A percentile compares a stretch with the other conserved stretches of the same genome.
Evolutionary conservation across 2,888 invertebrate species (phyloP).

Genomic region (Schizotus pectinicornis): DNA sequence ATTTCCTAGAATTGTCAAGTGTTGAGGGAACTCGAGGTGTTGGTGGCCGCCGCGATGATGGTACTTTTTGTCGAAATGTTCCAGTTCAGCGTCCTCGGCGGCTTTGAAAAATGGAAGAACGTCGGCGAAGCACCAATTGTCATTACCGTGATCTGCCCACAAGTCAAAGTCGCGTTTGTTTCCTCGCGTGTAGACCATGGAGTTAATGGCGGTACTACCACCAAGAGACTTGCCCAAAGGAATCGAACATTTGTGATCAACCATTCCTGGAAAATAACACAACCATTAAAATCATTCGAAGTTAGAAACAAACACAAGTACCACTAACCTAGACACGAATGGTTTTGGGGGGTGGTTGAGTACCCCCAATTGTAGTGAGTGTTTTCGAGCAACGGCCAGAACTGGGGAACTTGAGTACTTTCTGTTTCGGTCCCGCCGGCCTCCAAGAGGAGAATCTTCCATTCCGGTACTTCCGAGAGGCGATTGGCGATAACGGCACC

Average conservation of each 20-base stretch:
- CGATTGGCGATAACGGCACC: constrained; percentile 61
- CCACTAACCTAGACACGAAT: constrained; percentile 60
- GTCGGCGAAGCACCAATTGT: constrained; percentile 76
- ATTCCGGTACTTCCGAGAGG: constrained; percentile 58
- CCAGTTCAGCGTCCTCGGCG: constrained; percentile 73
- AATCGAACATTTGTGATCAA: constrained; percentile 44
- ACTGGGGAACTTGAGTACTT: constrained; percentile 60
- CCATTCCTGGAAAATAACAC: constrained; percentile 37
- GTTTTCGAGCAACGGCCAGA: constrained; percentile 55
- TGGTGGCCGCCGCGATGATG: constrained; percentile 66
- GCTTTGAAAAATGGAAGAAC: constrained; percentile 80
- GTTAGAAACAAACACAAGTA: no score
- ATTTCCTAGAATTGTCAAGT: constrained; percentile 32
- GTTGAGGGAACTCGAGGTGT: constrained; percentile 58
- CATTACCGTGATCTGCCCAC: constrained; percentile 75
- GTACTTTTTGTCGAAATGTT: constrained; percentile 61
- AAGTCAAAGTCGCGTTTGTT: constrained; percentile 74
- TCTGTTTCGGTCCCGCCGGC: constrained; percentile 60
- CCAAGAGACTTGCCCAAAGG: constrained; percentile 77
- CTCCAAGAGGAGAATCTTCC: constrained; percentile 62
- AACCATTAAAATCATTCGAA: neutral
- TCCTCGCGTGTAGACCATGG: constrained; percentile 81
- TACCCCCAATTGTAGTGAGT: constrained; percentile 66
- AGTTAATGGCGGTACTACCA: constrained; percentile 80
- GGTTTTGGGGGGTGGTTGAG: constrained; percentile 62